Evolutionary conservation across 2,113 vertebrate genomes (phyloP).

Genomic region (Taxidea taxus): DNA sequence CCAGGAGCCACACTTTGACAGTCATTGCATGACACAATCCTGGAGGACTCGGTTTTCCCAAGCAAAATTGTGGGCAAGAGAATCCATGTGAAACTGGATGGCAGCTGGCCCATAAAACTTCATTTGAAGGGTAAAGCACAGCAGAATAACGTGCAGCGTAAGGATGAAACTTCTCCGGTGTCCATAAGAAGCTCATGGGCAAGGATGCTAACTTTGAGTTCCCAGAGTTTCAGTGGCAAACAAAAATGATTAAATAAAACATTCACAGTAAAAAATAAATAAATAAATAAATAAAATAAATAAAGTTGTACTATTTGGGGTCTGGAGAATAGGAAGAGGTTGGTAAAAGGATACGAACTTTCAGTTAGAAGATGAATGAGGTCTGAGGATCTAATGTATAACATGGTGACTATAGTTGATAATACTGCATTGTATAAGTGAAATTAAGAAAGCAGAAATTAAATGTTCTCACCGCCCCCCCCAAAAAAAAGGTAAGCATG

Average conservation of each 20-base stretch:
- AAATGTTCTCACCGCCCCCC: background rate
- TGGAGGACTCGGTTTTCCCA: slow-evolving; percentile 98
- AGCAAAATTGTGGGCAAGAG: slow-evolving; percentile 99
- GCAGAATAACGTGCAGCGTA: slow-evolving; percentile 99
- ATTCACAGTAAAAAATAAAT: background rate
- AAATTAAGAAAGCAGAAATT: background rate
- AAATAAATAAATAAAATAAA: too few relatives aligned
- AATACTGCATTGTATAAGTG: background rate
- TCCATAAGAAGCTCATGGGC: slow-evolving; percentile 99
- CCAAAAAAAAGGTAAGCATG: background rate
- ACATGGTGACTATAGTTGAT: background rate
- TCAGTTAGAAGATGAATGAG: background rate
- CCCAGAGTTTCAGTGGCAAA: slow-evolving; percentile 98
- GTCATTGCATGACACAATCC: slow-evolving; percentile 95
- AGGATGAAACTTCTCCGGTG: slow-evolving; percentile 98
- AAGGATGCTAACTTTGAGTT: slow-evolving; percentile 99
- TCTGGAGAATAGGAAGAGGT: background rate
- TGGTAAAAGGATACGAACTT: background rate
- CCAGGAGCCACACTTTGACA: slow-evolving; percentile 89
- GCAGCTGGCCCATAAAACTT: slow-evolving; percentile 98
- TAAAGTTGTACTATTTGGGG: background rate
- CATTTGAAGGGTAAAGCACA: slow-evolving; percentile 96
- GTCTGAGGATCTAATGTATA: background rate
- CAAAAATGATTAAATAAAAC: slow-evolving; percentile 91
- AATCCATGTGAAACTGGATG: slow-evolving; percentile 95